Evolutionary conservation across 2,888 invertebrate species (phyloP).

Genomic region (Cataglyphis livida): DNA sequence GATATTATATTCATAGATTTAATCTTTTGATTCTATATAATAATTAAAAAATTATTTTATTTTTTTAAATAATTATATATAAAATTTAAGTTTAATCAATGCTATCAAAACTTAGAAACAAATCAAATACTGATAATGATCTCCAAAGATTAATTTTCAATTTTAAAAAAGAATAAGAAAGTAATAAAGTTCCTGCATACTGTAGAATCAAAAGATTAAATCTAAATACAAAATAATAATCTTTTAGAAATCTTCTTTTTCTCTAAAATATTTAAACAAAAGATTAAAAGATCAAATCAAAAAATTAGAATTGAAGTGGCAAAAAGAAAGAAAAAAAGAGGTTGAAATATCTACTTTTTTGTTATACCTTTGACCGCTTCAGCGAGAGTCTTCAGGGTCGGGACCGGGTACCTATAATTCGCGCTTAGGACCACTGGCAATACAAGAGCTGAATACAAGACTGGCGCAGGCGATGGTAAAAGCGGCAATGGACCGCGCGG

Average conservation of each 20-base stretch:
- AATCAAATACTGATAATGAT: not conserved
- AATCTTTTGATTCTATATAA: not conserved
- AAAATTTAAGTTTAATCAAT: not conserved
- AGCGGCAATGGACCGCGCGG: constrained; percentile 87
- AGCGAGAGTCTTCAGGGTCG: constrained; percentile 88
- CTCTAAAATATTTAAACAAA: not conserved
- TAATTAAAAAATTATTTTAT: not conserved
- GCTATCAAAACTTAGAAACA: not conserved
- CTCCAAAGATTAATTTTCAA: not conserved
- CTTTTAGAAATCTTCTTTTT: not conserved
- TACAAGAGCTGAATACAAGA: constrained; percentile 89
- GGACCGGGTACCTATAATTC: constrained; percentile 90
- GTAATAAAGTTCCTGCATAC: not conserved
- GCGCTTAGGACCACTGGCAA: constrained; percentile 90
- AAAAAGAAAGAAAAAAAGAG: not conserved
- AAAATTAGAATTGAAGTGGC: not conserved
- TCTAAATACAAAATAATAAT: not conserved
- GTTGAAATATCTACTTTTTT: not conserved
- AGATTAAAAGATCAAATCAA: not conserved
- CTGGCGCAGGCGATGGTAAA: constrained; percentile 88
- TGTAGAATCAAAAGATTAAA: not conserved
- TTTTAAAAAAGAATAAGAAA: not conserved
- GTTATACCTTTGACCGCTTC: constrained; percentile 87
- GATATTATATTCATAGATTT: not conserved
- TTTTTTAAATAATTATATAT: not conserved